Evolutionary conservation across 2,888 invertebrate genomes (phyloP), one percentile per base, ranked within the genome.

Genomic region (Diloba caeruleocephala): DNA sequence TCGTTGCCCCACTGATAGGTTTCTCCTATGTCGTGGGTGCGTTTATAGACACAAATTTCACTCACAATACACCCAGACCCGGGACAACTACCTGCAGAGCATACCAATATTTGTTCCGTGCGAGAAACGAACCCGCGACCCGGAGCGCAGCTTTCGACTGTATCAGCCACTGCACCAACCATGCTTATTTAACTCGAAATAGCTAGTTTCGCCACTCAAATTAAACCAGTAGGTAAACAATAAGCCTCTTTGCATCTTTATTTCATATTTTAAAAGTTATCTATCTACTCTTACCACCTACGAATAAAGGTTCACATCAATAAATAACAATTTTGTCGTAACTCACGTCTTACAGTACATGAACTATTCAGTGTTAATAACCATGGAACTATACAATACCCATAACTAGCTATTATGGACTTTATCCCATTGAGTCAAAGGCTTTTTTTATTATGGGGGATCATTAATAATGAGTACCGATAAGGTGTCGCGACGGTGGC

Each of bases 401-500:
- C 4, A 9, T 14, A 28, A 28, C 29, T 28, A 48, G 26, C 32
- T 8, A n/a, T 37, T 56, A 8, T 61, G 12, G 12, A 51, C 61
- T 28, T 41, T 61, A 41, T 26, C 36, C 38, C 32, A 3, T 39
- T 14, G 39, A 45, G 41, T 25, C 41, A 48, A 6, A 31, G 32
- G 28, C 34, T 50, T 31, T 23, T 33, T 51, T 46, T 32, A n/a
- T 44, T 12, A 14, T 33, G 41, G 26, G 33, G 44, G 37, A 44
- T 37, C 58, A 72, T 74, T 74, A 70, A 61, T 63, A 68, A 59
- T 63, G 63, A 68, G 46, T 43, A 58, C 61, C 54, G 55, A 57
- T 56, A 55, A 48, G 44, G 52, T 63, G 67, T 54, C 59, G 56
- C 61, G 55, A 48, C 56, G 43, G 42, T 56, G 50, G 59, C 54